phyloP scores from a whole-genome alignment of 2,113 vertebrate genomes.

The Turdus rufiventris region DNA sequence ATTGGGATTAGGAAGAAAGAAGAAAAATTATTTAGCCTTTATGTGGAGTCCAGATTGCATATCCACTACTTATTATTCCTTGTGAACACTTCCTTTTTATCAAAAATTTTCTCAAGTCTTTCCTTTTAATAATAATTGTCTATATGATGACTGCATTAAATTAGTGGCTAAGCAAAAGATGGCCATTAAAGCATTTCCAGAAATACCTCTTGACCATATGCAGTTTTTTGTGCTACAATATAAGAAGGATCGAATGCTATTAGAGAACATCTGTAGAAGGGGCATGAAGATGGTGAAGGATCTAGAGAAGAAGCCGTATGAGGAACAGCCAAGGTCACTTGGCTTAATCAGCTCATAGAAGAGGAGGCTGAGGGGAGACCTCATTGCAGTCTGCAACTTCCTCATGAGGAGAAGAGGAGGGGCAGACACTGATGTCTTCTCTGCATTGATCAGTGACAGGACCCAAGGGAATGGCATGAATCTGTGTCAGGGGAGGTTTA shows the following conservation, averaged over 20 bases:
- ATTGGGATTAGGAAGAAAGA: not conserved
- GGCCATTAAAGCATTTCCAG: not conserved
- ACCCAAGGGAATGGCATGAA: not conserved
- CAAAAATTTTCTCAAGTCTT: not conserved
- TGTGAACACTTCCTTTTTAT: not conserved
- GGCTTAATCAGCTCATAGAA: not conserved
- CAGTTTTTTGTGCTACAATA: not conserved
- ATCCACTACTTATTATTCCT: not conserved
- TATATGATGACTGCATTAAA: not conserved
- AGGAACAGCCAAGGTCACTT: not conserved
- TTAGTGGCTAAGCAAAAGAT: not conserved
- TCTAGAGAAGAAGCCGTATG: not conserved
- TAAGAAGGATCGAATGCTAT: not conserved
- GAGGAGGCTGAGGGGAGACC: not conserved
- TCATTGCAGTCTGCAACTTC: not conserved
- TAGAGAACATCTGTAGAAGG: not conserved
- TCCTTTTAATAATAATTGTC: not conserved
- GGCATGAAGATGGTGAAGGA: not conserved
- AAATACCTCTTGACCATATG: not conserved
- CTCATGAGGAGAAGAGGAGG: not conserved
- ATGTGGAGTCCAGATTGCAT: not conserved
- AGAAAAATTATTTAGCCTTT: not conserved
- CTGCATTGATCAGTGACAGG: not conserved
- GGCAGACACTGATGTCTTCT: not conserved
- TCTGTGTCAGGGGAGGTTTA: too few relatives aligned